These are phyloP conservation scores for Cotesia glomerata DNA, from an alignment of 1,140 invertebrate species.

Conservation along the genomic window DNA sequence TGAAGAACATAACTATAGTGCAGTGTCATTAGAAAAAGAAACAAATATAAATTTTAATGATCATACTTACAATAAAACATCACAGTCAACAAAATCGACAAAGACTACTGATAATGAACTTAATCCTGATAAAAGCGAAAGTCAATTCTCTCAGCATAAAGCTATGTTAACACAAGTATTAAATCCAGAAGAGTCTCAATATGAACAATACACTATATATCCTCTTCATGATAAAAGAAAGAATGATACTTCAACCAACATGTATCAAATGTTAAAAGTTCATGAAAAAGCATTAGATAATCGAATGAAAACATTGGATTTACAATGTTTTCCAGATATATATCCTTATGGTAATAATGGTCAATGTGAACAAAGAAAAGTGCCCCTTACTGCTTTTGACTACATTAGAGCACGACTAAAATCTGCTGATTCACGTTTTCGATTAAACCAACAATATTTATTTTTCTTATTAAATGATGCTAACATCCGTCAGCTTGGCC, in stretches of 20 bases:
- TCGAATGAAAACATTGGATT: constrained; percentile 41
- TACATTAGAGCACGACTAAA: constrained; percentile 38
- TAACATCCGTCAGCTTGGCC: too few species aligned
- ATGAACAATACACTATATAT: constrained; percentile 46
- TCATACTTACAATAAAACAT: too few species aligned
- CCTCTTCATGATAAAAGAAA: constrained; percentile 43
- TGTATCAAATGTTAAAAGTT: too few species aligned
- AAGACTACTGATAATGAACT: too few species aligned
- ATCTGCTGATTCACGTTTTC: constrained; percentile 41
- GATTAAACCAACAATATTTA: constrained; percentile 45
- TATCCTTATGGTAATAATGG: constrained; percentile 43
- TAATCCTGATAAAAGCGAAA: too few species aligned
- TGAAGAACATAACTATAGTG: too few species aligned
- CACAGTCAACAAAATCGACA: too few species aligned
- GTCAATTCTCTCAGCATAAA: too few species aligned
- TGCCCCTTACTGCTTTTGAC: constrained; percentile 12
- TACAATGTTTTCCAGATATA: constrained; percentile 23
- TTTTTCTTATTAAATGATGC: constrained; percentile 44
- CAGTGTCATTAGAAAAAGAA: too few species aligned
- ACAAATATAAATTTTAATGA: too few species aligned
- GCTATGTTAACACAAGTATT: neutral
- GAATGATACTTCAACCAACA: constrained; percentile 36
- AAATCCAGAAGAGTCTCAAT: constrained; percentile 4
- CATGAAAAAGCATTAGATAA: constrained; percentile 40
- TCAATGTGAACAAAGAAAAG: constrained; percentile 34